Evolutionary conservation across 2,888 invertebrate species (phyloP), one percentile per base, ranked within the genome.

Genomic region (Drosophila lacicola): DNA sequence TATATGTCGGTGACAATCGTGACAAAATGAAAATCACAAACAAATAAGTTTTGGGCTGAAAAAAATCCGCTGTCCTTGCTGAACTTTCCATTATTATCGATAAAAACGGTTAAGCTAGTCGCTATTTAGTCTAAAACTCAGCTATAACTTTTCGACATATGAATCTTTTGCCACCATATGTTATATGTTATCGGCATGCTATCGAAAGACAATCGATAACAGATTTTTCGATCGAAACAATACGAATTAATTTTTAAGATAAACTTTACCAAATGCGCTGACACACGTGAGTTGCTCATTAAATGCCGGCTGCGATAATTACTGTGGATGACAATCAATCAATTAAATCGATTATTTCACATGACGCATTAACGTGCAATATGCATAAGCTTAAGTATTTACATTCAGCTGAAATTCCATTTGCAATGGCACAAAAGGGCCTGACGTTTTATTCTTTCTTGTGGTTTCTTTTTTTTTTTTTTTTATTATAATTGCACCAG

Each of bases 301-400:
- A 49, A 63, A 56, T 17, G 14, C 8, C 37, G 33, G 33, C 14
- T 29, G 29, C 8, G 29, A 29, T 29, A 29, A 29, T 29, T 29
- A 29, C 8, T 29, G 29, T 29, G 6, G 19, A 29, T 39, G 54
- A 11, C 36, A 36, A 55, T 64, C 56, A 37, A 67, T 67, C 63
- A 45, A 45, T 64, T 64, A 33, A 56, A 39, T 64, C 50, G 64
- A 25, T 56, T 46, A 37, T 42, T 54, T 11, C 42, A 25, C 36
- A 62, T 63, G 47, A 54, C 47, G 63, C 54, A 54, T 54, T 66
- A 49, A 17, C 63, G 63, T 8, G n/a, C 47, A 47, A 54, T 49
- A 25, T 25, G 41, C 25, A 47, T 29, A 29, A 29, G 29, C 36
- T 61, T 51, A 33, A 14, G 17, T 25, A 44, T 62, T 42, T 36